Evolutionary conservation across 2,113 vertebrate species (phyloP), one percentile per base, ranked within the genome.

Genomic region (Archocentrus centrarchus): DNA sequence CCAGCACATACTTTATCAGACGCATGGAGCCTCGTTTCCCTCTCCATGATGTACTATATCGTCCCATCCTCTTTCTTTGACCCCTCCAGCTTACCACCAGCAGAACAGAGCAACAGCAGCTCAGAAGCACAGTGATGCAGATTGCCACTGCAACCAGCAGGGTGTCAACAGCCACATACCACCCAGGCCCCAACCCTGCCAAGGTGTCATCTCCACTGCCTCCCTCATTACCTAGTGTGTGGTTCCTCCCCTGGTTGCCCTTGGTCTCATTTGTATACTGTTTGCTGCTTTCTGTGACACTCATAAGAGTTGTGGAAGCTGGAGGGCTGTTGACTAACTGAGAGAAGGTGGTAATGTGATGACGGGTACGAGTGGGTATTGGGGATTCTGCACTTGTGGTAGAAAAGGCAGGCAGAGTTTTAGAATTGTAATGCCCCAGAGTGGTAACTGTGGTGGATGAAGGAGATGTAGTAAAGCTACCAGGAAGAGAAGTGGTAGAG

Each of bases 241-340:
- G 92, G 92, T 97, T 98, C 85, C 94, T 94, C 2, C 91, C 95
- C 0, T 87, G 87, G 87, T 92, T 94, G 30, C 92, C 96, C 84
- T 97, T 96, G 59, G 97, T 97, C 83, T 96, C 96, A 1, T 97
- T 97, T 22, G 91, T 73, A 30, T 94, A 80, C 2, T 96, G 96
- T 41, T 97, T 96, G 90, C 95, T 97, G 87, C 89, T 93, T 75
- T 96, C 96, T 18, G 93, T 84, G 44, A 1, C 89, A 14, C 88
- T 91, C 50, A 82, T 88, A 27, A 57, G 3, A 15, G 83, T 77
- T 13, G 88, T 70, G 63, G 88, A 37, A 6, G 87, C 70, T 47
- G 83, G 59, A 50, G 87, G 47, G n/a, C 68, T 81, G 59, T 68
- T 79, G 80, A 44, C 9, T 1, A 35, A 1, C 58, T 64, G 75